Percentiles rank a stretch among this genome's conserved stretches.
Evolutionary conservation across 2,797 vertebrate species (phyloP).

Genomic region (Peromyscus attwateri): DNA sequence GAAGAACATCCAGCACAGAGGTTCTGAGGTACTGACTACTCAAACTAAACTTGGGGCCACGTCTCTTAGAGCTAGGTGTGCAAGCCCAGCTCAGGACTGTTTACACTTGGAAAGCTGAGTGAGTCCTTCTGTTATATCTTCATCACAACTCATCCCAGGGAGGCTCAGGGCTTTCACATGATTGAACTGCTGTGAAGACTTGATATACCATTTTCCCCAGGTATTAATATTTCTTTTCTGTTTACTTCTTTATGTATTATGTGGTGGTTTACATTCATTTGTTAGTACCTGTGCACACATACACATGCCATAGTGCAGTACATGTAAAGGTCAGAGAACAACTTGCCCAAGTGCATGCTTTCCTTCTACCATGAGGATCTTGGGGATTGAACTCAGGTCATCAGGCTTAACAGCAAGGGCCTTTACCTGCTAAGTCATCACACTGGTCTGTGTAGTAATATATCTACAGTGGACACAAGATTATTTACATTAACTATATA

Average conservation of each 20-base stretch:
- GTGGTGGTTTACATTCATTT: neutral
- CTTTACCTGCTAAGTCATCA: neutral
- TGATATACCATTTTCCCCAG: neutral
- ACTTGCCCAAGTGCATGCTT: neutral
- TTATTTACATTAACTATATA: neutral
- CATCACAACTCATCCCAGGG: neutral
- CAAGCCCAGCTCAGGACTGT: neutral
- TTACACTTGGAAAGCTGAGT: conserved; percentile 12
- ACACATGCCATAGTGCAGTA: neutral
- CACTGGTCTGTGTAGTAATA: too few species aligned
- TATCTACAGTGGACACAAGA: too few species aligned
- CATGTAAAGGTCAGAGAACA: neutral
- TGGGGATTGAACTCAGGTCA: neutral
- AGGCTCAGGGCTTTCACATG: neutral
- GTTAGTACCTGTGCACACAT: neutral
- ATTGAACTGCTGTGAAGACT: neutral
- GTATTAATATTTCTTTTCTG: conserved; percentile 7
- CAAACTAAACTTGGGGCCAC: neutral
- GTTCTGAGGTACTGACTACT: neutral
- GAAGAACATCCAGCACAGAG: neutral
- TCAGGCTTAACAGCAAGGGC: neutral
- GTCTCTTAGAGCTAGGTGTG: too few species aligned
- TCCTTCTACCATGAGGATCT: neutral
- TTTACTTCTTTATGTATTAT: neutral
- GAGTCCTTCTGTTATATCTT: neutral